phyloP scores from a whole-genome alignment of 2,797 vertebrate species.

The Enteromius afrohamiltoni region DNA sequence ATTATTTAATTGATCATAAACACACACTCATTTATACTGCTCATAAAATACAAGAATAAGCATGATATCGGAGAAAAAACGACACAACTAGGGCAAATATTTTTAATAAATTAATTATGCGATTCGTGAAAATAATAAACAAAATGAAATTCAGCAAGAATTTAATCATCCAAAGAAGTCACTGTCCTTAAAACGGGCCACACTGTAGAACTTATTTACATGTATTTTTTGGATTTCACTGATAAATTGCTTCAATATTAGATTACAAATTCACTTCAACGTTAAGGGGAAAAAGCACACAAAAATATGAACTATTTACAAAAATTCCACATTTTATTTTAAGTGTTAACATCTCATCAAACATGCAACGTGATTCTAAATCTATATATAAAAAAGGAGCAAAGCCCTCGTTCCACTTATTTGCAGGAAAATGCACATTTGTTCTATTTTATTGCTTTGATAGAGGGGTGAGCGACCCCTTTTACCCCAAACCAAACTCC shows the following conservation, averaged over 20 bases:
- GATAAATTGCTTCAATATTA: background rate
- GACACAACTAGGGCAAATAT: background rate
- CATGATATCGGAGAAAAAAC: background rate
- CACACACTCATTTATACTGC: background rate
- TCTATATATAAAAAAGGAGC: background rate
- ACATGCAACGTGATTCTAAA: constrained; percentile 16
- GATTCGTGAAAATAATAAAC: background rate
- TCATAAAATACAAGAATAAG: background rate
- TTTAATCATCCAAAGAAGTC: background rate
- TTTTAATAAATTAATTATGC: background rate
- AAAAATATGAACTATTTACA: constrained; percentile 11
- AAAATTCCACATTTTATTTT: constrained; percentile 5
- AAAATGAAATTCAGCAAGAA: background rate
- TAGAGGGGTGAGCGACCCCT: background rate
- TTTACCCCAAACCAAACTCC: background rate
- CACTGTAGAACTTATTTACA: background rate
- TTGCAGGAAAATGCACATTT: constrained; percentile 20
- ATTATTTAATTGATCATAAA: background rate
- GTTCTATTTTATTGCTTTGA: constrained; percentile 38
- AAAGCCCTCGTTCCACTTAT: background rate
- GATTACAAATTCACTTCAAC: background rate
- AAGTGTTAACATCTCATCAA: constrained; percentile 16
- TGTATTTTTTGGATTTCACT: constrained; percentile 2
- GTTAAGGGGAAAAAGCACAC: background rate
- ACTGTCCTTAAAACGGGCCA: background rate